Base-by-base conservation (phyloP, 1,140 invertebrate genomes). In the Drosophila prosaltans region DNA sequence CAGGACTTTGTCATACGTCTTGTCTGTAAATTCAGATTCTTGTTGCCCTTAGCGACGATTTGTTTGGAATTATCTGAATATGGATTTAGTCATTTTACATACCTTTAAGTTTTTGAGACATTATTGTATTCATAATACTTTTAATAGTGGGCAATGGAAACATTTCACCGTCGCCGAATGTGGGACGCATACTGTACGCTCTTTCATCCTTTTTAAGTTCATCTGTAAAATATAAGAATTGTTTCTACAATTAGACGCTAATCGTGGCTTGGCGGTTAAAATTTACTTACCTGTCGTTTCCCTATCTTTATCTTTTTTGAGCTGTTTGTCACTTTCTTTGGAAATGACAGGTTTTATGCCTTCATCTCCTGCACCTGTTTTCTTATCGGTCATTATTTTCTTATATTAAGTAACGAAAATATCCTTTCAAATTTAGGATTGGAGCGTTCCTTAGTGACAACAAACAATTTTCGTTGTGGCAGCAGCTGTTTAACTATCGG, bases 171-270 rank as follows among this genome's bases (percentile, higher is more conserved):
- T 89, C 84, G 0, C 84, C 84, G 65, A 89, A 89, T 8, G 78
- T 81, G 1, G 84, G 84, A 7, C 84, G 84, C 84, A 89, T 90
- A 58, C 78, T 89, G 69, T 90, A 89, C 0, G 85, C 78, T 3
- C 55, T 54, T 8, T 73, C 81, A 24, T 66, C 43, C 6, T 71
- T 71, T 39, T 69, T 58, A 43, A 65, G 63, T 2, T 16, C 57
- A 26, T 68, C 72, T 1, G 11, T 32, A 41, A 7, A 32, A 16
- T 24, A 24, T 26, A 10, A 9, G 1, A 26, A 48, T 2, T 45
- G 28, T 30, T 6, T 6, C 32, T 6, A 7, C 32, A 36, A 36
- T 48, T 7, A 21, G 16, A 48, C 8, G 21, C 45, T 8, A 0
- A 16, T 16, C 16, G 5, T 7, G 6, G 21, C 45, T 3, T 16